Evolutionary conservation across 2,888 invertebrate genomes (phyloP), one percentile per base, ranked within the genome.

Genomic region (Girardia tigrina): DNA sequence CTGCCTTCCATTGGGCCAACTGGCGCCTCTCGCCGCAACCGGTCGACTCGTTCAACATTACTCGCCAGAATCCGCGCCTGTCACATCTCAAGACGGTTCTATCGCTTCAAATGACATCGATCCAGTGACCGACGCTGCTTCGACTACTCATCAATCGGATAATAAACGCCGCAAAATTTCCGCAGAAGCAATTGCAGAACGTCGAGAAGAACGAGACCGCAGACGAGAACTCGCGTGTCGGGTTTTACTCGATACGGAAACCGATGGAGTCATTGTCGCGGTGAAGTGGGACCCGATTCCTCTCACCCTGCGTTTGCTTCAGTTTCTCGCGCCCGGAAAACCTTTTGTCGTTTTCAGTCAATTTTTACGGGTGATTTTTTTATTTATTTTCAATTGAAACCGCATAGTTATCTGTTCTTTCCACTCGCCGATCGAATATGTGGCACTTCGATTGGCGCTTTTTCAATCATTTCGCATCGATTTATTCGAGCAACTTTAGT

Each of bases 281-380:
- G 88, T 90, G 76, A 91, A 90, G 83, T 92, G 92, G 82, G 91
- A 94, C 85, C 94, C 94, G 0, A 85, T 88, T 8, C 90, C 89
- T 79, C 88, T 94, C 78, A 87, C 91, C 27, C 88, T 89, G 79
- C 88, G 88, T 72, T 85, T 95, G 26, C 80, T 91, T 28, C 87
- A 88, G n/a, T 91, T 90, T 85, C 84, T 95, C 0, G 89, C 89
- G 78, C 88, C 89, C 0, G 91, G 92, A 0, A 86, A 92, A 79
- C 91, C 91, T 16, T 88, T 95, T 82, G 91, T 91, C 0, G 88
- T 95, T 29, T 94, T 90, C 83, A 90, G 89, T 80, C 87, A 87
- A 78, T 88, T 89, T 80, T 88, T 89, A 78, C 92, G 94, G 82
- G 86, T 86, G 14, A 74, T 27, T n/a, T n/a, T n/a, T n/a, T n/a